Evolutionary conservation across 2,113 vertebrate species (phyloP).

Genomic region (Zosterops borbonicus): DNA sequence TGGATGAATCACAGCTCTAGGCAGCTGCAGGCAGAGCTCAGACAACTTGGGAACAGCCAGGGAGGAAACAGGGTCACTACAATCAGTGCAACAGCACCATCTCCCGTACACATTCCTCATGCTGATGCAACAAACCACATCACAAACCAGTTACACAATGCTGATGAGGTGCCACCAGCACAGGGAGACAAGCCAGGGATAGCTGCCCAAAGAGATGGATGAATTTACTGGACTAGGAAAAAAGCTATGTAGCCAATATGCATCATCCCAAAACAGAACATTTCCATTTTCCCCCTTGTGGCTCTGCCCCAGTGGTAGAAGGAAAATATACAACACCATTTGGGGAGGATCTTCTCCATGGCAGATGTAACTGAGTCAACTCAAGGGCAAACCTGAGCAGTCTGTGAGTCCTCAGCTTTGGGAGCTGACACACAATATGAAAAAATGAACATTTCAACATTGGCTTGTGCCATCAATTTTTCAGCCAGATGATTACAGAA

Average conservation of each 20-base stretch:
- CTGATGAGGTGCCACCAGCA: not conserved
- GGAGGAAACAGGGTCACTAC: not conserved
- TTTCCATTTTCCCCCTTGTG: not conserved
- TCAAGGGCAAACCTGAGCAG: not conserved
- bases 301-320: not conserved
- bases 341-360: not conserved
- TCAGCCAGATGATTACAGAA: conserved; percentile 2
- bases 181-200: not conserved
- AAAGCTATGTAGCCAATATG: not conserved
- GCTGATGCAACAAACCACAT: conserved; percentile 32
- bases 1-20: not conserved
- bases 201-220: not conserved
- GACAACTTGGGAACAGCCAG: not conserved
- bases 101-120: not conserved
- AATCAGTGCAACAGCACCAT: conserved; percentile 60
- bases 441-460: not conserved
- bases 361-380: not conserved
- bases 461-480: not conserved
- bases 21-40: not conserved
- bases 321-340: not conserved
- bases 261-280: not conserved
- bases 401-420: not conserved
- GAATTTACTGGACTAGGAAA: not conserved
- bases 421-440: not conserved
- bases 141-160: not conserved